phyloP scores from a whole-genome alignment of 2,888 invertebrate genomes.

The Caenorhabditis uteleia region DNA sequence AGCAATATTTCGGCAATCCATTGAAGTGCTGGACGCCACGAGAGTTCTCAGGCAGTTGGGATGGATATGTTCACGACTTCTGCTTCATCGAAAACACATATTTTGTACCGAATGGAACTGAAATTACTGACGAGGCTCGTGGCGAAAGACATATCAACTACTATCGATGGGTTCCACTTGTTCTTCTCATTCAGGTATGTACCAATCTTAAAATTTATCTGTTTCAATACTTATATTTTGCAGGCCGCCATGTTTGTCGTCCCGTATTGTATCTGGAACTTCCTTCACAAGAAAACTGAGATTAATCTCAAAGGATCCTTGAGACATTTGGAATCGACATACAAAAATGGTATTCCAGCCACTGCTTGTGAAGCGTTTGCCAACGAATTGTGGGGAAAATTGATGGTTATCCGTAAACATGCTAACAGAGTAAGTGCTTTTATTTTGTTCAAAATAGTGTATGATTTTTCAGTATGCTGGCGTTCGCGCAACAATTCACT shows the following conservation, averaged over 20 bases:
- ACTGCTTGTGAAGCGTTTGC: conserved; percentile 25
- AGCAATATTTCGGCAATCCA: conserved; percentile 35
- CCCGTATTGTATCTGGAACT: conserved; percentile 31
- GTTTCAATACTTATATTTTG: neutral
- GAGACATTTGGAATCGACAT: conserved; percentile 14
- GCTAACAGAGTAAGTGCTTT: neutral
- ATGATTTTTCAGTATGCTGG: conserved; percentile 11
- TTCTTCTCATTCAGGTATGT: conserved; percentile 17
- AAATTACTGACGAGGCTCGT: conserved; percentile 25
- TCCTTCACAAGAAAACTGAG: conserved; percentile 23
- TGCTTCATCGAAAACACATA: conserved; percentile 40
- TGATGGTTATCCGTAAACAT: conserved; percentile 8
- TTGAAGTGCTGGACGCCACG: conserved; percentile 38
- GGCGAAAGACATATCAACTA: conserved; percentile 33
- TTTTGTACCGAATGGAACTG: conserved; percentile 33
- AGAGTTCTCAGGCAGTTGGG: conserved; percentile 38
- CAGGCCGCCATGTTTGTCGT: conserved; percentile 27
- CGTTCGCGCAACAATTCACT: conserved; percentile 25
- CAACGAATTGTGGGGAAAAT: conserved; percentile 16
- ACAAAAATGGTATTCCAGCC: conserved; percentile 8
- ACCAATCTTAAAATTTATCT: neutral
- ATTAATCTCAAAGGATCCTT: conserved; percentile 26
- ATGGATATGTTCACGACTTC: conserved; percentile 34
- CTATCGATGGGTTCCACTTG: conserved; percentile 39
- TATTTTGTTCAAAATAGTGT: neutral